Percentiles rank a stretch among this genome's conserved stretches.
Evolutionary conservation across 2,888 invertebrate genomes (phyloP).

Genomic region (Operophtera brumata): DNA sequence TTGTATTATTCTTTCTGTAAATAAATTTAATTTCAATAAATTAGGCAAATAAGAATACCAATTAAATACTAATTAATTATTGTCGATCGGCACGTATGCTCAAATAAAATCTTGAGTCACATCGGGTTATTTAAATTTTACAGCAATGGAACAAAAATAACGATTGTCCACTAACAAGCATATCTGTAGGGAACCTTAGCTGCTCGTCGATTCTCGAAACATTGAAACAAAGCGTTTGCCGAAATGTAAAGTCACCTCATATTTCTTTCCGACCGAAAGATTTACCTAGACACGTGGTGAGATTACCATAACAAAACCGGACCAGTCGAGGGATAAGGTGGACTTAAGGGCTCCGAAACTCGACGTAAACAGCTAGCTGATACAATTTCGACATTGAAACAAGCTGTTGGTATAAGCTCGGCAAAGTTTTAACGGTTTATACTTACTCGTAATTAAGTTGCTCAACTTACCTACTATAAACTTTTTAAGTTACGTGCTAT

Average conservation of each 20-base stretch:
- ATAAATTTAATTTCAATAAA: too few species aligned
- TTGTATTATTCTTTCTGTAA: too few species aligned
- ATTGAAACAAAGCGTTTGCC: not conserved
- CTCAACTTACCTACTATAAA: not conserved
- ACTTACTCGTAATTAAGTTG: slow-evolving; percentile 6
- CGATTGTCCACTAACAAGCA: not conserved
- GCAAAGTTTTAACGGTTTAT: not conserved
- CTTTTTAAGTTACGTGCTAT: not conserved
- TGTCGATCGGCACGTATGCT: too few species aligned
- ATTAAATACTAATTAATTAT: too few species aligned
- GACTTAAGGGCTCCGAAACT: slow-evolving; percentile 2
- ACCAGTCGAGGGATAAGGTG: slow-evolving; percentile 9
- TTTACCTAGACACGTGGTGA: not conserved
- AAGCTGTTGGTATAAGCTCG: not conserved
- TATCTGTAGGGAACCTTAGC: not conserved
- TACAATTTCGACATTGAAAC: slow-evolving; percentile 6
- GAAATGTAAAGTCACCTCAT: not conserved
- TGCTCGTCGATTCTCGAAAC: too few species aligned
- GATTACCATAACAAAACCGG: slow-evolving; percentile 12
- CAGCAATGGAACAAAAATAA: too few species aligned
- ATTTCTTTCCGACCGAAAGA: not conserved
- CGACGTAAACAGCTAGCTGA: not conserved
- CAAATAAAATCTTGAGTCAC: too few species aligned
- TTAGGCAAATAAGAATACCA: too few species aligned
- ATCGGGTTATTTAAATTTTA: too few species aligned